Evolutionary conservation across 1,140 invertebrate genomes (phyloP), one percentile per base, ranked within the genome.

Genomic region (Leptinotarsa defecta): DNA sequence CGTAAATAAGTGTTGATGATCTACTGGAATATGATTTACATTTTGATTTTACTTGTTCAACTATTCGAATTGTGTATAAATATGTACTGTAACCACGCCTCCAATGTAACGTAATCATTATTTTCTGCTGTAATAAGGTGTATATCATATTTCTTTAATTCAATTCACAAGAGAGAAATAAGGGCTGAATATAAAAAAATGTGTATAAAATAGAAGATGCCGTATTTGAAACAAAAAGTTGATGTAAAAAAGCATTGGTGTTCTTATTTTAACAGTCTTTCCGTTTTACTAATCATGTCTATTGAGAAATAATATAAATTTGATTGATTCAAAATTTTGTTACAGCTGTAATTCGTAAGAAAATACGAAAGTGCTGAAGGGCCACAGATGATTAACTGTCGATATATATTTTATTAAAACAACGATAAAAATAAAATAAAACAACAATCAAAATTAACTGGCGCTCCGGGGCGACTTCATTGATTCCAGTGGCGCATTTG

Each of bases 161-260:
- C 68, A 62, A 78, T 78, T 79, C 77, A 79, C 78, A 82, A 78
- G 81, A 82, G 81, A 82, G 81, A 82, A 82, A 79, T 74, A 82
- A 81, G 81, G 79, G 81, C 81, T 82, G 81, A 82, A 11, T 43
- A 43, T 82, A 78, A 76, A 78, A 78, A 76, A 75, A 74, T 76
- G 76, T 80, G 76, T 77, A 80, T 80, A 79, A 75, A 63, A 77
- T 76, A 79, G 73, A 74, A 77, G 69, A 77, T 74, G 63, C 73
- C 72, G 69, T 77, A 75, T 71, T 70, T 65, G 70, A 73, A 63
- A 76, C 52, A 57, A 74, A 74, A 73, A 76, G 43, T 77, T 74
- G 67, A 78, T 76, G 74, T 76, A 74, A 67, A 67, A 71, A 57
- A 62, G 19, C 20, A 68, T 67, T 52, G 34, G 73, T 76, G 72